Base-by-base conservation (phyloP, 2,797 vertebrate genomes). In the Macropus fuliginosus region DNA sequence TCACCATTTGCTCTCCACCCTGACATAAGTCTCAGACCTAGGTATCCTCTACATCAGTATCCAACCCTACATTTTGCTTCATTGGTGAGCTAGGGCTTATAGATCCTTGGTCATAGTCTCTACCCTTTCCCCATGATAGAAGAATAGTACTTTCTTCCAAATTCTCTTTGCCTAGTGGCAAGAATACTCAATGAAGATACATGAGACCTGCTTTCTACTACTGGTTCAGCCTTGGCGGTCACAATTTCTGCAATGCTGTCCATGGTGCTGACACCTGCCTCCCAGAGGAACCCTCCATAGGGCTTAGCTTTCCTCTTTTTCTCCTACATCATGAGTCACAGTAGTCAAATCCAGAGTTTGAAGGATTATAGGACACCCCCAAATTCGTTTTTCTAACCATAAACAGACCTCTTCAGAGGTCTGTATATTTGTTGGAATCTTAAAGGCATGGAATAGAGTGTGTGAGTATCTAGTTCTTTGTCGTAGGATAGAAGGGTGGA, bases 341-440 rank as follows among this genome's bases (percentile, higher is more conserved):
- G n/a, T 24, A 66, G 18, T 81, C 92, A 92, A 92, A 92, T 9
- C 54, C 92, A 91, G 6, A 92, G 95, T 62, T 87, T 55, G 55
- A 91, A 46, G 16, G 34, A 52, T 89, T 55, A 27, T 34, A 54
- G 56, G 27, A 57, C 34, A 24, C 62, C 56, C 56, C 21, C 55
- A 52, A 52, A 31, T 81, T 81, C n/a, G 46, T 81, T 81, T 8
- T 21, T 81, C 24, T 81, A 40, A 81, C 24, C 3, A 27, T 4
- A 46, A 81, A 9, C 34, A 46, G 74, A 21, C 18, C n/a, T 11
- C 8, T 46, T 21, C 74, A 46, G 9, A 27, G 21, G 21, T 40
- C 40, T 74, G 6, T 40, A 46, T 81, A 46, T 6, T 81, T 81
- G 74, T 81, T 46, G 74, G 29, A 81, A 8, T 46, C n/a, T 46